These are phyloP conservation scores for Zosterops lateralis DNA, from an alignment of 2,113 vertebrate genomes.

Conservation along the genomic window DNA sequence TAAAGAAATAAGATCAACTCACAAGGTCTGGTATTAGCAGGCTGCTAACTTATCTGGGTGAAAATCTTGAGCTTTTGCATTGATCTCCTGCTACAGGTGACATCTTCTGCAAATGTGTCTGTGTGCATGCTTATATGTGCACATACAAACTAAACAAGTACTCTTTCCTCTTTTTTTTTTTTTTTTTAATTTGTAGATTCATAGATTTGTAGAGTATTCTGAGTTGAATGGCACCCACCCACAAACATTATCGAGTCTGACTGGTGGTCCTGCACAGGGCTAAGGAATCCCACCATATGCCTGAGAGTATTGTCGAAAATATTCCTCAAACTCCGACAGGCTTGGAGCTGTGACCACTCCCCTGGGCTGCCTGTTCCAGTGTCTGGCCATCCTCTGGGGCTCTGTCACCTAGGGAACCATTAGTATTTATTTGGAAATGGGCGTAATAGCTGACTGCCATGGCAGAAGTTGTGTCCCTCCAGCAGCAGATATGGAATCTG, in stretches of 20 bases:
- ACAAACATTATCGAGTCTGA: fast-evolving
- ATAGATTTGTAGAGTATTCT: not conserved
- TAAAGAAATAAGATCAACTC: conserved; percentile 49
- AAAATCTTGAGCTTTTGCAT: conserved; percentile 24
- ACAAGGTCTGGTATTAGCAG: conserved; percentile 33
- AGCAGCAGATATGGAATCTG: not conserved
- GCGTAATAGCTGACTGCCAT: not conserved
- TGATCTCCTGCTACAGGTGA: conserved; percentile 8
- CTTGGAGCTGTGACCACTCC: not conserved
- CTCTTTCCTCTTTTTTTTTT: not conserved
- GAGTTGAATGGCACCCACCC: not conserved
- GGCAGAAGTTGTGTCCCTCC: not conserved
- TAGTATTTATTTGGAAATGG: not conserved
- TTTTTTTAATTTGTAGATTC: not conserved
- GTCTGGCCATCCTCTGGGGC: not conserved
- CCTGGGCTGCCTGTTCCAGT: not conserved
- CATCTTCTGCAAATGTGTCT: not conserved
- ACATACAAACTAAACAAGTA: not conserved
- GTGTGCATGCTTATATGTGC: too few relatives aligned
- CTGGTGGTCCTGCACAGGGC: too few relatives aligned
- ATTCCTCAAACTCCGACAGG: not conserved
- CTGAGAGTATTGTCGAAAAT: not conserved
- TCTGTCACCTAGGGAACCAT: not conserved
- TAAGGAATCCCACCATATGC: not conserved
- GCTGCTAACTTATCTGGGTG: conserved; percentile 44